Conservation (phyloP, 1,140 invertebrate species). For the Capitella teleta region DNA sequence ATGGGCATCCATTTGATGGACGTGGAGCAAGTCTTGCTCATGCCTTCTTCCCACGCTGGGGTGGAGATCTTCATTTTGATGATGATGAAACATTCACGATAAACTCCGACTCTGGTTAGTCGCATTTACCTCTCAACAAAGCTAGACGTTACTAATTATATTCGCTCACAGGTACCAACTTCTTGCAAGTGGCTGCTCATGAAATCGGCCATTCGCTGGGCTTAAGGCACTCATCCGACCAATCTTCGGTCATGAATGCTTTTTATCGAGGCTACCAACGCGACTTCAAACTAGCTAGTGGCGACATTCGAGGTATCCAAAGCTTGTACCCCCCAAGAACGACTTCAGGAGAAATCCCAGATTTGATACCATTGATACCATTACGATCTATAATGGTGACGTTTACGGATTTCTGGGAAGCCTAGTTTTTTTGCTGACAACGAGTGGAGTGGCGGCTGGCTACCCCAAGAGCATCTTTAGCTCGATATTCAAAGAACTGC, state of each 20-base stretch:
- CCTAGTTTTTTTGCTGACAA: too few relatives aligned
- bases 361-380: too few relatives aligned
- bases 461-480: slow-evolving; percentile 80
- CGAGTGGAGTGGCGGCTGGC: slow-evolving; percentile 64
- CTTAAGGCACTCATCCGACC: slow-evolving; percentile 74
- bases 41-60: slow-evolving; percentile 66
- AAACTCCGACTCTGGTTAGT: background rate
- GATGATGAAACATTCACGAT: slow-evolving; percentile 55
- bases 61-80: slow-evolving; percentile 87
- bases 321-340: too few relatives aligned
- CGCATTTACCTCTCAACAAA: background rate
- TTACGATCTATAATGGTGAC: too few relatives aligned
- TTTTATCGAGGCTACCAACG: slow-evolving; percentile 82
- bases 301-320: slow-evolving; percentile 72
- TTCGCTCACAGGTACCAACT: slow-evolving; percentile 38
- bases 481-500: background rate
- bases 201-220: slow-evolving; percentile 90
- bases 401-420: too few relatives aligned
- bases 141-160: slow-evolving; percentile 18
- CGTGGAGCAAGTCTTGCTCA: slow-evolving; percentile 65
- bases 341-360: too few relatives aligned
- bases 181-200: slow-evolving; percentile 84
- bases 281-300: slow-evolving; percentile 68
- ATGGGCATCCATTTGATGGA: slow-evolving; percentile 56
- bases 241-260: slow-evolving; percentile 84